These are phyloP conservation scores for Myrmecobius fasciatus DNA, from an alignment of 2,113 vertebrate genomes.

Conservation along the genomic window DNA sequence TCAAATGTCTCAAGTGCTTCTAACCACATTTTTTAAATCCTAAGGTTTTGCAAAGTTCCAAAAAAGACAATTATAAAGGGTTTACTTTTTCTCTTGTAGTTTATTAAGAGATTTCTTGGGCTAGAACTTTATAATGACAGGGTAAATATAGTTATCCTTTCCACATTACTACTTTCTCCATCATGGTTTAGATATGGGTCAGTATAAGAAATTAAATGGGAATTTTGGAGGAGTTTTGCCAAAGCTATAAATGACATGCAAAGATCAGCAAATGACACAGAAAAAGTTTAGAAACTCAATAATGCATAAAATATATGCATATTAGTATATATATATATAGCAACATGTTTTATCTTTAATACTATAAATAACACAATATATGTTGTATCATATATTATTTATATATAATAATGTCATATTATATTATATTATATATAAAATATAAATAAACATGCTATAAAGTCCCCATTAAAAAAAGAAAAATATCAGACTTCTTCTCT, in stretches of 20 bases:
- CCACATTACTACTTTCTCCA: too few relatives aligned
- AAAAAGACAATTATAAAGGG: not conserved
- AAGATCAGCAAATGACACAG: too few relatives aligned
- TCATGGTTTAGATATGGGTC: too few relatives aligned
- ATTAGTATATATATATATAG: not conserved
- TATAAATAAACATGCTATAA: not conserved
- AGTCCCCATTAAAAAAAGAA: not conserved
- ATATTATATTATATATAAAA: too few relatives aligned
- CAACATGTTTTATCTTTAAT: not conserved
- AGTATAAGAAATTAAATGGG: too few relatives aligned
- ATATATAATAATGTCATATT: too few relatives aligned
- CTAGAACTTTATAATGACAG: not conserved
- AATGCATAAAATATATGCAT: too few relatives aligned
- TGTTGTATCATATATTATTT: too few relatives aligned
- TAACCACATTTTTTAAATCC: not conserved
- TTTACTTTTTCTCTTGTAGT: not conserved
- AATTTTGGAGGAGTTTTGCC: too few relatives aligned
- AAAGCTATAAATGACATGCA: too few relatives aligned
- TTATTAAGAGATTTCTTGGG: not conserved
- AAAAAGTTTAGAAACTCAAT: not conserved
- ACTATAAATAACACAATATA: not conserved
- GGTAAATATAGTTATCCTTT: not conserved
- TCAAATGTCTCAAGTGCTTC: not conserved
- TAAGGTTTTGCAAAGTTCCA: not conserved
- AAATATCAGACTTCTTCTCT: not conserved